Conservation (phyloP, 2,113 vertebrate genomes). For the Anser brachyrhynchus region DNA sequence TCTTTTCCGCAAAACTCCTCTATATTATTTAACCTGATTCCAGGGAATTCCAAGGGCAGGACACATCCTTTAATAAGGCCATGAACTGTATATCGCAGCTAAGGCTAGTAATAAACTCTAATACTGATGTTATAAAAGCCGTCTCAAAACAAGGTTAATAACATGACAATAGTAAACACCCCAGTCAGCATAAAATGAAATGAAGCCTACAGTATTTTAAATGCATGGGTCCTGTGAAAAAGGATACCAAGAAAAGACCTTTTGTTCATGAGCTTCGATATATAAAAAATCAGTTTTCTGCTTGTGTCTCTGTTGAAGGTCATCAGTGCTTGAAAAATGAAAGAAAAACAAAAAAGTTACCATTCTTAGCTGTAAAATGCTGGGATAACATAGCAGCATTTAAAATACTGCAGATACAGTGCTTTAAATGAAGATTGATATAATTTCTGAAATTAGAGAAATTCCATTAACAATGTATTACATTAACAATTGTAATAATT, state of each 20-base stretch:
- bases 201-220: slow-evolving; percentile 41
- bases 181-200: slow-evolving; percentile 69
- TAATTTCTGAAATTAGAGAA: background rate
- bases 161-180: slow-evolving; percentile 59
- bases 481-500: too few relatives aligned
- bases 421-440: background rate
- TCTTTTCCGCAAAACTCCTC: background rate
- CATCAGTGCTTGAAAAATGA: background rate
- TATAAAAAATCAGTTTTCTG: slow-evolving; percentile 53
- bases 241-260: slow-evolving; percentile 32
- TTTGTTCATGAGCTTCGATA: slow-evolving; percentile 25
- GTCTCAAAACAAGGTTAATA: slow-evolving; percentile 64
- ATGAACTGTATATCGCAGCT: slow-evolving; percentile 56
- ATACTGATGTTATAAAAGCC: slow-evolving; percentile 55
- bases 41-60: slow-evolving; percentile 50
- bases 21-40: slow-evolving; percentile 10
- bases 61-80: slow-evolving; percentile 59
- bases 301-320: slow-evolving; percentile 55
- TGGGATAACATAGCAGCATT: background rate
- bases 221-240: slow-evolving; percentile 51
- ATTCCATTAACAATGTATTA: background rate
- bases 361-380: background rate
- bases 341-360: background rate
- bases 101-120: slow-evolving; percentile 51
- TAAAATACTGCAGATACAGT: background rate